These are phyloP conservation scores for Brachionus angularis DNA, from an alignment of 1,140 invertebrate species.

Conservation along the genomic window DNA sequence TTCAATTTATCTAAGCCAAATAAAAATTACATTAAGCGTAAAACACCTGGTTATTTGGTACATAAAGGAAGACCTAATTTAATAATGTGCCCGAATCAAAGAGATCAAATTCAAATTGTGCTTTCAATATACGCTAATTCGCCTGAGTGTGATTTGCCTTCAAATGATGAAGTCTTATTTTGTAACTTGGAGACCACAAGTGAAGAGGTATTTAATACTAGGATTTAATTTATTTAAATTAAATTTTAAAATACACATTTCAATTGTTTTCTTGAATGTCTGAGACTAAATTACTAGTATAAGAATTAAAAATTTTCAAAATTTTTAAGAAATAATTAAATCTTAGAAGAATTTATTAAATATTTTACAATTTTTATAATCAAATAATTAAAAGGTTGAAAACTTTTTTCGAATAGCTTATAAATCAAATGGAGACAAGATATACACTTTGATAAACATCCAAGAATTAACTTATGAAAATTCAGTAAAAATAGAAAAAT, in stretches of 20 bases:
- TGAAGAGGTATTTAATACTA: conserved; percentile 20
- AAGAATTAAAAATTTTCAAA: no score
- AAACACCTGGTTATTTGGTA: conserved; percentile 28
- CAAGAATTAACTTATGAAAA: conserved; percentile 28
- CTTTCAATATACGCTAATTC: conserved; percentile 2
- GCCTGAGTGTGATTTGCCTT: conserved; percentile 46
- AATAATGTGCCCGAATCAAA: conserved; percentile 48
- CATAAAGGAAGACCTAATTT: conserved; percentile 49
- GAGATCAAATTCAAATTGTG: conserved; percentile 45
- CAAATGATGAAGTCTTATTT: conserved; percentile 52
- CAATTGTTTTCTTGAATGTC: no score
- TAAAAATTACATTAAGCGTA: background rate
- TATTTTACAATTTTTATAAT: conserved; percentile 29
- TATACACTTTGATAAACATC: conserved; percentile 13
- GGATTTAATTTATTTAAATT: background rate
- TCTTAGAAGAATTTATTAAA: no score
- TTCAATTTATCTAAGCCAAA: background rate
- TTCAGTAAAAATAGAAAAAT: background rate
- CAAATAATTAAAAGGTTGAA: conserved; percentile 50
- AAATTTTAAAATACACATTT: no score
- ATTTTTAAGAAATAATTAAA: no score
- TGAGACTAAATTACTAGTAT: no score
- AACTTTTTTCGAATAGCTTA: conserved; percentile 33
- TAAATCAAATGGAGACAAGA: conserved; percentile 8
- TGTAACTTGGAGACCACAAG: conserved; percentile 46